A percentile compares a stretch with the other conserved stretches of the same genome.
Conservation (phyloP, 2,797 vertebrate species). For the Falco rusticolus region DNA sequence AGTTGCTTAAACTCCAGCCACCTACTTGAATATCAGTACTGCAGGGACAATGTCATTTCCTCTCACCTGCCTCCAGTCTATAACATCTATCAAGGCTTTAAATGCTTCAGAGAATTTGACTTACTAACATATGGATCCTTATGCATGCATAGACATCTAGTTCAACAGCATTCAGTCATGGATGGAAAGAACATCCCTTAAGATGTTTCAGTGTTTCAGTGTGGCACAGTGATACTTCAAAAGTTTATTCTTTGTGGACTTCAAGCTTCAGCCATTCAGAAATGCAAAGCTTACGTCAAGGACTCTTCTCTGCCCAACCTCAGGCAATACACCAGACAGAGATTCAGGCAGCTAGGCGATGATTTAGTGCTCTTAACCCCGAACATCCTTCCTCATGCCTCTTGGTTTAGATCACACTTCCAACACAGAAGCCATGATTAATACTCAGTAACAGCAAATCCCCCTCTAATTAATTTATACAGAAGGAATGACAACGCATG, state of each 20-base stretch:
- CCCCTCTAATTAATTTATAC: conserved; percentile 16
- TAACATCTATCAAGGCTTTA: neutral
- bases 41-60: neutral
- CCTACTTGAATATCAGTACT: neutral
- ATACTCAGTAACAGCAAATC: conserved; percentile 24
- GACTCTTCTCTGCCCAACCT: neutral
- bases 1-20: neutral
- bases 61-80: neutral
- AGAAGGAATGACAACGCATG: neutral
- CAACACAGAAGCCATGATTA: neutral
- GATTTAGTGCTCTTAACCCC: conserved; percentile 1
- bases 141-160: neutral
- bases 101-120: neutral
- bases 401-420: conserved; percentile 13
- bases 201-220: neutral
- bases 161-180: neutral
- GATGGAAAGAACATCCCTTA: neutral
- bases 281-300: neutral
- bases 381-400: conserved; percentile 5
- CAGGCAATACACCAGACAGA: neutral
- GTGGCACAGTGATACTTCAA: neutral
- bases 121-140: neutral
- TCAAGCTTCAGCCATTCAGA: neutral
- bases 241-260: neutral
- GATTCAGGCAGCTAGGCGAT: neutral